Percentiles rank a stretch among this genome's conserved stretches.
These are phyloP conservation scores for Heliconius himera DNA, from an alignment of 1,140 invertebrate species.

Conservation along the genomic window DNA sequence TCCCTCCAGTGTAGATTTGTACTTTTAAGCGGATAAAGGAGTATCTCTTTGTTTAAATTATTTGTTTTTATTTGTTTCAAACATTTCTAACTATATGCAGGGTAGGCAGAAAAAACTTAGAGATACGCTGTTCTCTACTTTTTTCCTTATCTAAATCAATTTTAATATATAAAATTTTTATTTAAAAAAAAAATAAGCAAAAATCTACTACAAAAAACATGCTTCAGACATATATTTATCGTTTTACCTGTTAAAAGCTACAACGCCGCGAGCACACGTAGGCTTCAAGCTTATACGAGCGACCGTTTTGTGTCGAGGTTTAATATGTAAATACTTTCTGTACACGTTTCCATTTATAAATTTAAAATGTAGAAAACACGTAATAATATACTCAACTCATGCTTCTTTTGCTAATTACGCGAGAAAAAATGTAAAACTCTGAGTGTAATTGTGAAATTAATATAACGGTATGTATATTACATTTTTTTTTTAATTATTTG, in stretches of 20 bases:
- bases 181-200: neutral
- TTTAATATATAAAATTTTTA: too few species aligned
- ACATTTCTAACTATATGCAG: too few species aligned
- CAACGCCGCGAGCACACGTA: neutral
- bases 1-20: too few species aligned
- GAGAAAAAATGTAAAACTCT: neutral
- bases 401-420: neutral
- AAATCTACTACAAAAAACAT: neutral
- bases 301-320: neutral
- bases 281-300: neutral
- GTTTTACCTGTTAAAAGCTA: neutral
- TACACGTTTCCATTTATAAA: neutral
- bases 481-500: too few species aligned
- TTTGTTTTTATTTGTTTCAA: too few species aligned
- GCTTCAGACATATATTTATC: neutral
- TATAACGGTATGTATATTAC: neutral
- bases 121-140: too few species aligned
- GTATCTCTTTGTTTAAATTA: too few species aligned
- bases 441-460: neutral
- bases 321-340: conserved; percentile 6
- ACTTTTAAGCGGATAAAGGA: too few species aligned
- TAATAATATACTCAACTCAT: neutral
- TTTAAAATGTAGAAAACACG: neutral
- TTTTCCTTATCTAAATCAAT: too few species aligned
- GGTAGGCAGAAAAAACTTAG: too few species aligned